Evolutionary conservation across 2,888 invertebrate genomes (phyloP), one percentile per base, ranked within the genome.

Genomic region (Panopea generosa): DNA sequence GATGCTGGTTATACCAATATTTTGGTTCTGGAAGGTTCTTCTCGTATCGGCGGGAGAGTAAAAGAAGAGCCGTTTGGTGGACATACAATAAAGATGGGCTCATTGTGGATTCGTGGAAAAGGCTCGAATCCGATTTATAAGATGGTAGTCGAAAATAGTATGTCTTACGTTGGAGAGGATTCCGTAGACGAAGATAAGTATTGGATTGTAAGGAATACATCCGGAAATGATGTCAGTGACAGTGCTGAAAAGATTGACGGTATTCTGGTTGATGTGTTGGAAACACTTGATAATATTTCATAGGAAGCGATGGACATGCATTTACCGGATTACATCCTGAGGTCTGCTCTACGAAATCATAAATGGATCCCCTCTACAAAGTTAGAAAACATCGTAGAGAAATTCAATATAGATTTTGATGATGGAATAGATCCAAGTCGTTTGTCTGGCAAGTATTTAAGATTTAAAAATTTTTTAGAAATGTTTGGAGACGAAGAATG

Each of bases 1-100:
- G 77, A 78, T 4, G 56, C 61, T n/a, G 78, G 78, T 22, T 61
- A 66, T 50, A 27, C 45, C 6, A 73, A 82, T 63, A 63, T 82
- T 70, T 11, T 66, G 40, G 70, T 82, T 14, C 27, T 78, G 0
- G 82, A 82, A 45, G 82, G 73, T 2, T 57, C 75, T 7, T 22
- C 62, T 22, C 16, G 71, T 14, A 49, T 75, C 6, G 82, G 82
- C 0, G 82, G 82, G 11, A 69, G 82, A 9, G 59, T 78, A 11
- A 72, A 61, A 43, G 33, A 60, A 11, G 61, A 40, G 0, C 49
- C 22, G 11, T 43, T 82, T 7, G 72, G 70, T 3, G 59, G 49
- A 16, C 60, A 63, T 29, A 73, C 77, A 0, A 73, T 82, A 6
- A 73, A 82, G 26, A 22, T 57, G n/a, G 82, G 82, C 7, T 75